Evolutionary conservation across 2,113 vertebrate species (phyloP), one percentile per base, ranked within the genome.

Genomic region (Tenrec ecaudatus): DNA sequence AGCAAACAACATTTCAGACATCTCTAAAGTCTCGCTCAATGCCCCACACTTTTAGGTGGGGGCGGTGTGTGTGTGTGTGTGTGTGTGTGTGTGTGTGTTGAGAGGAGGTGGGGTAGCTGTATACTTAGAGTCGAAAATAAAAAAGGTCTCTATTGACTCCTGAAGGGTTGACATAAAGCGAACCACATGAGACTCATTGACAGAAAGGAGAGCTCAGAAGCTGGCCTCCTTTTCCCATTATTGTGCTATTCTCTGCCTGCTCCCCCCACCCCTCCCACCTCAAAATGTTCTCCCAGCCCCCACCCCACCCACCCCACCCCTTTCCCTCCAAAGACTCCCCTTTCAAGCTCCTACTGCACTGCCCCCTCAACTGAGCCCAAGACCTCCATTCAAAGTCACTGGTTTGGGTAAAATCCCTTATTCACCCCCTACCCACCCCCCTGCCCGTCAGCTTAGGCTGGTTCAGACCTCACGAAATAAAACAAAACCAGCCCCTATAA

Each of bases 331-430:
- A 64, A 95, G 93, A 71, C 53, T 86, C 91, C 92, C 84, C 97
- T 97, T 97, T 97, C 1, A 4, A 95, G 92, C 89, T 25, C 10
- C 68, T 8, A 83, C 95, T 96, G 93, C 93, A 87, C 75, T 23
- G 97, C 96, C 43, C 78, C 97, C 93, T 97, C 23, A 75, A 89
- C 91, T 29, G 95, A 73, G 80, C 95, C 96, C 95, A 93, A 96
- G 98, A 94, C 93, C 89, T 98, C 96, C 97, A 97, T 96, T 98
- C 97, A 98, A 96, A 98, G 96, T 97, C 98, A 98, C 96, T 98
- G 97, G 97, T 96, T 98, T 98, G 98, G 97, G 97, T 90, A 98
- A 98, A 98, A 98, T 98, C 97, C 97, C 22, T 92, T 97, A 97
- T 97, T 98, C 96, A 97, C 96, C 83, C 89, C 95, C 57, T 89